Evolutionary conservation across 2,113 vertebrate genomes (phyloP), one percentile per base, ranked within the genome.

Genomic region (Triplophysa rosa): DNA sequence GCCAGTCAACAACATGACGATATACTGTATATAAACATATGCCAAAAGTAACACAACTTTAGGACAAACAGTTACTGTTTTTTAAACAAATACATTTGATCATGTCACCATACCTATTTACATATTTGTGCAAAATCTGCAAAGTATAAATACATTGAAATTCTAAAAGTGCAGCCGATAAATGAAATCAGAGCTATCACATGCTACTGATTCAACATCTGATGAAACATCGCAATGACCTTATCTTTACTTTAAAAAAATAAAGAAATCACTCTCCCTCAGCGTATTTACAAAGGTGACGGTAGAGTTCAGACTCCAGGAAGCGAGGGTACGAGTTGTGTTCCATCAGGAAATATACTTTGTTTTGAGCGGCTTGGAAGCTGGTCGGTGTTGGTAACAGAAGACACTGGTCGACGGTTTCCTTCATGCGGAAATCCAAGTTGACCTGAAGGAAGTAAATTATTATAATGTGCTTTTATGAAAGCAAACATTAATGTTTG

Each of bases 301-400:
- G 92, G 88, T 96, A 98, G 88, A 96, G 92, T 29, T 95, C 90
- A 0, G 96, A 97, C 63, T 93, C 90, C 87, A 97, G 88, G 73
- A 98, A 98, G 0, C 96, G 90, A 0, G 94, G 94, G 49, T 97
- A 97, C 1, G 95, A 93, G 84, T 97, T 95, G 83, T 96, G 96
- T 84, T 97, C 95, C 95, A 97, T 98, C 67, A 98, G 85, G 84
- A 91, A 94, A 90, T 95, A 95, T 4, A 95, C 91, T 67, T 94
- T 94, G 65, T 87, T 91, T 90, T 98, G 95, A 0, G 96, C 96
- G 0, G 83, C 89, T 1, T 85, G 87, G 85, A 98, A 98, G 84
- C 93, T 94, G 0, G 86, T 90, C 0, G 78, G 84, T 0, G 88
- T 94, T 45, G 93, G 94, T 1, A 92, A 89, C 2, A 87, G 86